Base-by-base conservation (phyloP, 2,888 invertebrate genomes). In the Oscheius sp. region DNA sequence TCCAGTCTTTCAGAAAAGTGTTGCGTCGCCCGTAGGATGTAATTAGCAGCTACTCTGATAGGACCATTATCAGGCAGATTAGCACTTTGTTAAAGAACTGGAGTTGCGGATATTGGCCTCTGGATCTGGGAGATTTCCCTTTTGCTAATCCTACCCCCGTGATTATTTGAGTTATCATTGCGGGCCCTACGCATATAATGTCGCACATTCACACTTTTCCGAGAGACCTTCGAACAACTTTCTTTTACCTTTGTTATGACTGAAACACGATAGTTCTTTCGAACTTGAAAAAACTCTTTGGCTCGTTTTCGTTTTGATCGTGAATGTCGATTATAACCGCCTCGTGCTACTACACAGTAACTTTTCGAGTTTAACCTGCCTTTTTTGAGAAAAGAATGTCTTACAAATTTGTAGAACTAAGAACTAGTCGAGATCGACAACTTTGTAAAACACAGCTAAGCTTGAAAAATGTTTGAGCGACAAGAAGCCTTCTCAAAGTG, bases 51-150 rank as follows among this genome's bases (percentile, higher is more conserved):
- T 1, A 21, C 63, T 29, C 29, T 37, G 47, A 47, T 47, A 63
- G 10, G 21, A 29, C 7, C n/a, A 48, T 63, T 63, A 63, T 63
- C 63, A 63, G n/a, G 29, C 47, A 42, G 63, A 48, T 63, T 48
- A 47, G 47, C 63, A 48, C 53, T 53, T 53, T 53, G 53, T 53
- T 53, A 13, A 21, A 53, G 29, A 21, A 21, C 21, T 21, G 59
- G 11, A 21, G 53, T 53, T 53, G 60, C 35, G 60, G 37, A 33
- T 37, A 37, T 60, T 11, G 35, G 37, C n/a, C 37, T 35, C 37
- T 60, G 3, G 35, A 21, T 11, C 4, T 33, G 2, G 32, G 21
- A 21, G n/a, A 59, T 5, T 5, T 59, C 13, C 21, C 21, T 35
- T 29, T 29, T 59, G 5, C 35, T 35, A 59, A 59, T 59, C 35